A percentile compares a stretch with the other conserved stretches of the same genome.
These are phyloP conservation scores for Trichopoda pennipes DNA, from an alignment of 2,888 invertebrate species.

Conservation along the genomic window DNA sequence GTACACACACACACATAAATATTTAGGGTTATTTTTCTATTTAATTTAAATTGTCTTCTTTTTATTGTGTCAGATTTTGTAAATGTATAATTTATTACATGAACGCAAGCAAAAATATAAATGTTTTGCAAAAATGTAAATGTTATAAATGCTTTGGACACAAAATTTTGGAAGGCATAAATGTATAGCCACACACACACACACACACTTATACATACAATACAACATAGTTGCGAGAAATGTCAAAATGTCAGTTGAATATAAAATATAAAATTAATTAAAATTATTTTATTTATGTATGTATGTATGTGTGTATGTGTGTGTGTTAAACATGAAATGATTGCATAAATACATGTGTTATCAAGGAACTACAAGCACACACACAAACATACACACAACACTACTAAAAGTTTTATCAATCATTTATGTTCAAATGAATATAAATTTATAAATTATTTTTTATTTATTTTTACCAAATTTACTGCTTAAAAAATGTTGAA, in stretches of 20 bases:
- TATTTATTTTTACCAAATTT: not conserved
- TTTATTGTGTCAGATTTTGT: slow-evolving; percentile 59
- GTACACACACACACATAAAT: not conserved
- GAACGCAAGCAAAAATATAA: slow-evolving; percentile 17
- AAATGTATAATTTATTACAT: slow-evolving; percentile 63
- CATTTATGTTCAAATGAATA: slow-evolving; percentile 22
- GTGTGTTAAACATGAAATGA: not conserved
- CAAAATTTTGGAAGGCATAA: not conserved
- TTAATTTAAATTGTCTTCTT: slow-evolving; percentile 53
- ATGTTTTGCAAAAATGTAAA: not conserved
- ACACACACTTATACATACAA: not conserved
- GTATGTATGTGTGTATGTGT: not conserved
- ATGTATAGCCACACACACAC: not conserved
- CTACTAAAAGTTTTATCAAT: slow-evolving; percentile 6
- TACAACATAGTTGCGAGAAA: slow-evolving; percentile 36
- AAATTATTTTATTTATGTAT: slow-evolving; percentile 46
- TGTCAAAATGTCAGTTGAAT: slow-evolving; percentile 64
- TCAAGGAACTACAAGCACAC: not conserved
- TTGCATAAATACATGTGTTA: not conserved
- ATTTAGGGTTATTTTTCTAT: slow-evolving; percentile 31
- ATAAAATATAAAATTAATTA: slow-evolving; percentile 66
- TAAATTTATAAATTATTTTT: slow-evolving; percentile 17
- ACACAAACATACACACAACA: not conserved
- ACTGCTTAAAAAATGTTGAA: not conserved
- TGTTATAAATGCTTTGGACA: not conserved